Evolutionary conservation across 2,888 invertebrate genomes (phyloP).

Genomic region (Tachina fera): DNA sequence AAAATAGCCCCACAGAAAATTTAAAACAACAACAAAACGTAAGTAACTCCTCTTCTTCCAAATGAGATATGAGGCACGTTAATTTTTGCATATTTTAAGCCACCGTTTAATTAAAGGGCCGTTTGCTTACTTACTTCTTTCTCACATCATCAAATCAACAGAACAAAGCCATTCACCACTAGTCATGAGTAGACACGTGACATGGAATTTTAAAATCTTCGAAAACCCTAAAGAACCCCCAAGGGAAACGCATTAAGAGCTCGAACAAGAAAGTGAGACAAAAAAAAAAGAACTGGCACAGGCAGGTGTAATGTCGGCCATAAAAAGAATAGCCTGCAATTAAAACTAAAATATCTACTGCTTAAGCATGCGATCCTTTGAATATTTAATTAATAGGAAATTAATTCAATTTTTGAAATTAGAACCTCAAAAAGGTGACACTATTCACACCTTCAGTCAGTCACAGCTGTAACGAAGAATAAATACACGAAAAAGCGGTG

Average conservation of each 20-base stretch:
- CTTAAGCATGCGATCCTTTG: background rate
- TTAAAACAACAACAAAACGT: constrained; percentile 43
- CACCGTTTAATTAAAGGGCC: constrained; percentile 82
- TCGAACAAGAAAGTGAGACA: background rate
- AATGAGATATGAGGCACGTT: constrained; percentile 81
- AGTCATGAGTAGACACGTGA: constrained; percentile 44
- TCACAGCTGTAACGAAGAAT: constrained; percentile 36
- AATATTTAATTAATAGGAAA: constrained; percentile 24
- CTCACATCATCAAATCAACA: background rate
- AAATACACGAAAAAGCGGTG: too few species aligned
- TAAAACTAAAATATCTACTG: constrained; percentile 13
- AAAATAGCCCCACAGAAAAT: constrained; percentile 14
- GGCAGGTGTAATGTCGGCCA: constrained; percentile 43
- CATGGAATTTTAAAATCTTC: constrained; percentile 1
- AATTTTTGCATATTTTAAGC: constrained; percentile 83
- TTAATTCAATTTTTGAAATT: constrained; percentile 26
- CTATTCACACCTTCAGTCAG: constrained; percentile 20
- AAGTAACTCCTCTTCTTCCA: constrained; percentile 73
- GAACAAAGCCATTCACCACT: background rate
- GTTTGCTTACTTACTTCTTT: background rate
- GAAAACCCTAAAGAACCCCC: constrained; percentile 1
- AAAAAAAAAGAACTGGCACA: constrained; percentile 27
- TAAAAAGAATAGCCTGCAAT: constrained; percentile 31
- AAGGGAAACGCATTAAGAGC: background rate
- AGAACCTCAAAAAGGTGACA: background rate